Evolutionary conservation across 2,797 vertebrate species (phyloP).

Genomic region (Thamnophis elegans): DNA sequence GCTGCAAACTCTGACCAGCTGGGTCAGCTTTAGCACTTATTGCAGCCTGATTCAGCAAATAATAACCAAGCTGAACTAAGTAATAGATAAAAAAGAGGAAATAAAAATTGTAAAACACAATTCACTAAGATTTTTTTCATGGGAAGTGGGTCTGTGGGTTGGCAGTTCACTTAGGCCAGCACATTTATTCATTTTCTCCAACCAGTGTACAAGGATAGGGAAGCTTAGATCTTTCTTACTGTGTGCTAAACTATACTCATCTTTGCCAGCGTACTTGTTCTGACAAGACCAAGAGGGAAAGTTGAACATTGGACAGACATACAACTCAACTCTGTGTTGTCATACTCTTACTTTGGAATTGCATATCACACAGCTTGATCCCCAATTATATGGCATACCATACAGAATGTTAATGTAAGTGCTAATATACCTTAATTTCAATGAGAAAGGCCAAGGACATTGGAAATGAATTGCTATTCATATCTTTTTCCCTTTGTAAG

Average conservation of each 20-base stretch:
- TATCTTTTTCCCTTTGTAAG: not conserved
- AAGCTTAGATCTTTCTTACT: not conserved
- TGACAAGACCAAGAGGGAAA: not conserved
- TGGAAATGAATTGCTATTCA: not conserved
- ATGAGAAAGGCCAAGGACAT: not conserved
- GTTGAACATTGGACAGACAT: not conserved
- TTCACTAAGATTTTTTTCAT: no score
- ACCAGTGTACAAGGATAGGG: not conserved
- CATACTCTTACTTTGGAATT: not conserved
- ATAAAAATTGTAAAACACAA: no score
- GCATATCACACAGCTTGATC: not conserved
- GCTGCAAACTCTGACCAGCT: no score
- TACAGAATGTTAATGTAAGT: not conserved
- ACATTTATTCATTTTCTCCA: not conserved
- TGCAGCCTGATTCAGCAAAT: no score
- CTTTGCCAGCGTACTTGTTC: not conserved
- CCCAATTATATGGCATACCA: not conserved
- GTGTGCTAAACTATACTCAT: not conserved
- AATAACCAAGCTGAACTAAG: no score
- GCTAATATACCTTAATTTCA: not conserved
- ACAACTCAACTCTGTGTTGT: not conserved
- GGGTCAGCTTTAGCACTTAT: no score
- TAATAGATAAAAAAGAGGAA: no score
- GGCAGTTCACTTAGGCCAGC: no score
- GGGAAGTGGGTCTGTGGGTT: no score